phyloP scores from a whole-genome alignment of 2,888 invertebrate genomes.

The Limnephilus rhombicus region DNA sequence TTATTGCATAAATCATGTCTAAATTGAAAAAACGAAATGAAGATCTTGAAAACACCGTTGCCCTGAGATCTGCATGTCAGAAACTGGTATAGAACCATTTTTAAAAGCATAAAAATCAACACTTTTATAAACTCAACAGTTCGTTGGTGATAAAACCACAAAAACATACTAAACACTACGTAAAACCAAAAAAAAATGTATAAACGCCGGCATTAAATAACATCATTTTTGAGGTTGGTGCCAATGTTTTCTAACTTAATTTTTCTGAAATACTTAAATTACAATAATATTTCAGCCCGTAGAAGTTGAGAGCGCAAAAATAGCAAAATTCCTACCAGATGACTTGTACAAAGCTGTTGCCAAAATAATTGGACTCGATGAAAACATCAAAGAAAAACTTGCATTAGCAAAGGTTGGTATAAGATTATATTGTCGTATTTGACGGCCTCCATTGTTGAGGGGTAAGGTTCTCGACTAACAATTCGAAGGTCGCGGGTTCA shows the following conservation, averaged over 20 bases:
- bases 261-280: not conserved
- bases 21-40: constrained; percentile 10
- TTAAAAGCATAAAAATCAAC: not conserved
- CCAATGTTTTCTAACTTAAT: not conserved
- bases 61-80: not conserved
- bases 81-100: not conserved
- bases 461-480: too few species aligned
- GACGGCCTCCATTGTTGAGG: too few species aligned
- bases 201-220: not conserved
- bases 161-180: not conserved
- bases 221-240: not conserved
- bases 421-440: not conserved
- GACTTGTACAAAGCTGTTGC: constrained; percentile 70
- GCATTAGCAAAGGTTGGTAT: constrained; percentile 55
- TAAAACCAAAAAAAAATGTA: too few species aligned
- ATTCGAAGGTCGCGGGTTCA: too few species aligned
- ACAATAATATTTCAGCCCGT: constrained; percentile 60
- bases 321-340: constrained; percentile 71
- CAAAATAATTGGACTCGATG: constrained; percentile 63
- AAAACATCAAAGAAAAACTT: constrained; percentile 64
- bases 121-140: not conserved
- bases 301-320: constrained; percentile 69
- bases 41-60: not conserved
- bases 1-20: not conserved
- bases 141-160: not conserved